These are phyloP conservation scores for Orthosia gracilis DNA, from an alignment of 2,888 invertebrate species.

Conservation along the genomic window DNA sequence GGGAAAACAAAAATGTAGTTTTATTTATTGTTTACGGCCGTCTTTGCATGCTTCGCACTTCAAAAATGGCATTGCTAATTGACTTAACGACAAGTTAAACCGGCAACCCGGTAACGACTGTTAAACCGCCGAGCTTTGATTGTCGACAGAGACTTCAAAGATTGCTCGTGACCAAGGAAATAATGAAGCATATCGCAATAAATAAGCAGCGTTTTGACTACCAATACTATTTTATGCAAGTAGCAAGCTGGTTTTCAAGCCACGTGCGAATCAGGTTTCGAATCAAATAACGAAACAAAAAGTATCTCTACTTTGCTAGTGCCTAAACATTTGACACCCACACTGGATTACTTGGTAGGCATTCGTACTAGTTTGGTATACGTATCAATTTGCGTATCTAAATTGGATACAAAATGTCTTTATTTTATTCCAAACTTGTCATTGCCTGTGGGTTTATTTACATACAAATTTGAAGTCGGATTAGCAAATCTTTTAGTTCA, in stretches of 20 bases:
- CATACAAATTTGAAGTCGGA: background rate
- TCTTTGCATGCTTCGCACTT: background rate
- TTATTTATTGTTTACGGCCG: no score
- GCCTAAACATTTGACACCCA: constrained; percentile 31
- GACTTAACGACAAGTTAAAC: background rate
- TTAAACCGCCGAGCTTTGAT: background rate
- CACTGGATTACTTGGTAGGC: background rate
- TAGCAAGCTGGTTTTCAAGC: background rate
- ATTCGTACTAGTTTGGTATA: constrained; percentile 7
- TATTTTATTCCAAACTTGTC: constrained; percentile 6
- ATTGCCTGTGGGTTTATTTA: background rate
- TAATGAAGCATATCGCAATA: background rate
- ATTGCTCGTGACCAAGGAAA: background rate
- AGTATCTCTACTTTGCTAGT: background rate
- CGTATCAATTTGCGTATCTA: constrained; percentile 21
- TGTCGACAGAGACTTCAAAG: background rate
- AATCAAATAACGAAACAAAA: constrained; percentile 16
- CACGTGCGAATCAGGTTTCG: constrained; percentile 5
- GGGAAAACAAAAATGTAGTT: no score
- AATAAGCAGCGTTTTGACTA: background rate
- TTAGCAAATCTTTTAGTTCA: no score
- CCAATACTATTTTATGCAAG: background rate
- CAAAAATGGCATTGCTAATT: background rate
- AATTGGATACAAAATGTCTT: constrained; percentile 13
- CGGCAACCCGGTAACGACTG: background rate